phyloP scores from a whole-genome alignment of 2,888 invertebrate species.

The Agonum fuliginosum region DNA sequence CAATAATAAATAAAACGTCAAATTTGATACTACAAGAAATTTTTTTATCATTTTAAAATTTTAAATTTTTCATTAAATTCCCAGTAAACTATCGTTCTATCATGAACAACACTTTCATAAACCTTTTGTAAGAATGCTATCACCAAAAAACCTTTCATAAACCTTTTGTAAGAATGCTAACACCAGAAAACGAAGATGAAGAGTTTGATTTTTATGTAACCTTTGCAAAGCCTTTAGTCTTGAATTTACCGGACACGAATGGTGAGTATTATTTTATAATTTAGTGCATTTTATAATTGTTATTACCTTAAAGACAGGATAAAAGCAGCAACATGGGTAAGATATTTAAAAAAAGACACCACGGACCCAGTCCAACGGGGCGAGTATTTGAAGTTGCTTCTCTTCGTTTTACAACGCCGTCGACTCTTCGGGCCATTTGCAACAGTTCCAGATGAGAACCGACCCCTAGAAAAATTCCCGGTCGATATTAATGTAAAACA shows the following conservation, averaged over 20 bases:
- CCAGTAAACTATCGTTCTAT: neutral
- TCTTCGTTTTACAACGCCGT: constrained; percentile 71
- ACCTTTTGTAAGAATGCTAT: neutral
- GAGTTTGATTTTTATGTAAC: constrained; percentile 72
- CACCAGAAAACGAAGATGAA: constrained; percentile 52
- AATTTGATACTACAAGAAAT: neutral
- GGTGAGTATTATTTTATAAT: too few species aligned
- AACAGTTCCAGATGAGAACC: constrained; percentile 68
- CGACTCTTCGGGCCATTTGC: constrained; percentile 71
- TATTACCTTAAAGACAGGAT: constrained; percentile 71
- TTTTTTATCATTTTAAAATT: constrained; percentile 15
- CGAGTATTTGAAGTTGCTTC: constrained; percentile 72
- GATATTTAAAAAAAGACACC: constrained; percentile 69
- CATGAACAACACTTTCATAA: too few species aligned
- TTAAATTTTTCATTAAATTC: neutral
- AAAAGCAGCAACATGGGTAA: constrained; percentile 72
- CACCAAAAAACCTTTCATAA: neutral
- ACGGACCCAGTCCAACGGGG: constrained; percentile 67
- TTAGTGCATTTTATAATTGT: too few species aligned
- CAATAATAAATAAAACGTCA: constrained; percentile 4
- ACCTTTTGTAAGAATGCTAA: neutral
- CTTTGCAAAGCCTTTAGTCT: constrained; percentile 71
- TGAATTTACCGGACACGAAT: constrained; percentile 70
- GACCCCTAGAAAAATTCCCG: constrained; percentile 67
- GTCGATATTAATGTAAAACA: constrained; percentile 1